phyloP scores from a whole-genome alignment of 2,888 invertebrate species.

The Drosophila buzzatii region DNA sequence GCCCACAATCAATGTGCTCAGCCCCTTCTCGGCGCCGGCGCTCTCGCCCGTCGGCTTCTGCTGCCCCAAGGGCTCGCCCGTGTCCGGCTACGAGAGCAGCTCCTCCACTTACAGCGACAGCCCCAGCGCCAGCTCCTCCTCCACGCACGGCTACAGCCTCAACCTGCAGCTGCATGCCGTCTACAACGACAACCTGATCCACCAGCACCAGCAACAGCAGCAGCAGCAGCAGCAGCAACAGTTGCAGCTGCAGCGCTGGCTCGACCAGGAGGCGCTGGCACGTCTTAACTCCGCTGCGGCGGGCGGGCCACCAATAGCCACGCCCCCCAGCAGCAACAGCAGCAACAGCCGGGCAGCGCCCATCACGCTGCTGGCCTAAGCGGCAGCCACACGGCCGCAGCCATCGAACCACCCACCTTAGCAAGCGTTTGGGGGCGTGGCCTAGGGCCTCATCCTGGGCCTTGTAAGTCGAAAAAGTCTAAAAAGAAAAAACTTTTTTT shows the following conservation, averaged over 20 bases:
- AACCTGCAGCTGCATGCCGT: slow-evolving; percentile 87
- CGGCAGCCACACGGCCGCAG: slow-evolving; percentile 24
- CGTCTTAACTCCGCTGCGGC: slow-evolving; percentile 32
- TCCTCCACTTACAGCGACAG: slow-evolving; percentile 85
- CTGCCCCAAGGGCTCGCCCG: slow-evolving; percentile 85
- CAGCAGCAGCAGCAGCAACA: slow-evolving; percentile 59
- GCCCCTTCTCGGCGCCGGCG: slow-evolving; percentile 74
- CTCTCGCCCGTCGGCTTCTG: slow-evolving; percentile 83
- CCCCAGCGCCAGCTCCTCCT: slow-evolving; percentile 55
- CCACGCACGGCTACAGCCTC: slow-evolving; percentile 84
- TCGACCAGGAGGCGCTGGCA: slow-evolving; percentile 85
- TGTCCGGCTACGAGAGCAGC: slow-evolving; percentile 85
- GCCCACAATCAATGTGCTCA: slow-evolving; percentile 68
- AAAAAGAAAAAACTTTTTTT: slow-evolving; percentile 17
- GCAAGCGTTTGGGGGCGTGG: slow-evolving; percentile 48
- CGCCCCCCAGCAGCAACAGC: slow-evolving; percentile 40
- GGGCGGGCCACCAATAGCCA: slow-evolving; percentile 22
- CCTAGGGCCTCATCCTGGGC: slow-evolving; percentile 55
- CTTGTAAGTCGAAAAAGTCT: slow-evolving; percentile 41
- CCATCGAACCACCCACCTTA: slow-evolving; percentile 50
- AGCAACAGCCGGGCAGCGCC: slow-evolving; percentile 46
- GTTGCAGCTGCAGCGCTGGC: slow-evolving; percentile 84
- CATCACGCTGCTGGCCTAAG: slow-evolving; percentile 69
- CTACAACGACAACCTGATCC: slow-evolving; percentile 86
- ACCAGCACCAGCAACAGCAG: slow-evolving; percentile 29